Evolutionary conservation across 2,113 vertebrate species (phyloP), one percentile per base, ranked within the genome.

Genomic region (Puntigrus tetrazona): DNA sequence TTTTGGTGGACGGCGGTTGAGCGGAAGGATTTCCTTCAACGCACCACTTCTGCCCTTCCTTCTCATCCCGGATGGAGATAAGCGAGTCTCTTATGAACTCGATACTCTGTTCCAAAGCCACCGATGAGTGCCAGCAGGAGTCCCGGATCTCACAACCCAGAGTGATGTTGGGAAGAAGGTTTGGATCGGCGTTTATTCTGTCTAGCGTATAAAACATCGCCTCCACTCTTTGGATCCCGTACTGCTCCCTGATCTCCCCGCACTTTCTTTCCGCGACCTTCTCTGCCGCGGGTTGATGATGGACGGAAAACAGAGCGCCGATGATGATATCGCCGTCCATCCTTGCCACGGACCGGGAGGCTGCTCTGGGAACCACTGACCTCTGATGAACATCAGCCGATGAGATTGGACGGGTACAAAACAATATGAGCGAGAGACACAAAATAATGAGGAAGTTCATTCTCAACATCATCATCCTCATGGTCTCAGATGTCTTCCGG

Each of bases 81-180:
- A 99, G 95, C 0, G 98, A 99, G 92, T 99, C 98, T 61, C 98
- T 95, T 88, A 99, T 99, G 87, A 99, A 99, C 88, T 99, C 98
- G 47, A 99, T 99, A 77, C 98, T 99, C 89, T 99, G 98, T 91
- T 99, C 98, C 52, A 99, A 93, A 16, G 98, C 98, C 82, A 99
- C 98, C 0, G 97, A 97, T 0, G 98, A 98, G 91, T 99, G 97
- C 98, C 98, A 99, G 87, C 98, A 99, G 0, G 98, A 99, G 91
- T 99, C 98, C 84, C 98, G 95, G 92, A 99, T 99, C 93, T 99
- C 98, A 77, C 98, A 99, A 87, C 98, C 98, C 59, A 99, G 89
- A 0, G 95, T 97, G 88, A 99, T 97, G 87, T 98, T 98, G 16
- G 98, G 98, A 87, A 99, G 90, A 63, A 99, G 92, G 0, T 88